phyloP scores from a whole-genome alignment of 1,140 invertebrate genomes.

The Elysia chlorotica region DNA sequence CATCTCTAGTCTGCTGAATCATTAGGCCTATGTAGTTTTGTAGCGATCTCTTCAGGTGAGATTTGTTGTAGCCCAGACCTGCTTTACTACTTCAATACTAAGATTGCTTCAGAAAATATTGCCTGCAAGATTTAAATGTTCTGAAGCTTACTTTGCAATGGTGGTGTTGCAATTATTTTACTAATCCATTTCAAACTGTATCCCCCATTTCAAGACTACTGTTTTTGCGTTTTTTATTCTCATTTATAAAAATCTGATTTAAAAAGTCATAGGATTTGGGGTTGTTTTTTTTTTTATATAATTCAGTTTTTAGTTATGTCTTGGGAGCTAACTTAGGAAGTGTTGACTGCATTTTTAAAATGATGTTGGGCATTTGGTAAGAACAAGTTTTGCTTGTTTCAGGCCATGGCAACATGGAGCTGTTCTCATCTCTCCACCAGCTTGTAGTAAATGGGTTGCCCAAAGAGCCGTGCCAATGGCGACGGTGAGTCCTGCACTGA shows the following conservation, averaged over 20 bases:
- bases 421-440: conserved; percentile 83
- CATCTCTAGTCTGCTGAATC: too few relatives aligned
- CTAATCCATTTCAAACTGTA: too few relatives aligned
- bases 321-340: not conserved
- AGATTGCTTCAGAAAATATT: too few relatives aligned
- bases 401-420: conserved; percentile 87
- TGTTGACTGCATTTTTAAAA: not conserved
- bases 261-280: not conserved
- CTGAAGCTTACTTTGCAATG: too few relatives aligned
- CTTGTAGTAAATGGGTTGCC: conserved; percentile 79
- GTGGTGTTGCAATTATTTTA: too few relatives aligned
- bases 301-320: not conserved
- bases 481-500: conserved; percentile 65
- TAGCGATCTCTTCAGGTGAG: too few relatives aligned
- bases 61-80: too few relatives aligned
- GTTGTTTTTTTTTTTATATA: not conserved
- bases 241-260: not conserved
- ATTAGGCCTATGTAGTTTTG: too few relatives aligned
- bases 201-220: not conserved
- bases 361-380: not conserved
- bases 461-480: conserved; percentile 87
- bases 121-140: too few relatives aligned
- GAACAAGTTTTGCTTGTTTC: conserved; percentile 31
- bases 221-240: not conserved
- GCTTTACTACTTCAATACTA: too few relatives aligned